Evolutionary conservation across 2,113 vertebrate genomes (phyloP), one percentile per base, ranked within the genome.

Genomic region (rat (Rattus norvegicus)): DNA sequence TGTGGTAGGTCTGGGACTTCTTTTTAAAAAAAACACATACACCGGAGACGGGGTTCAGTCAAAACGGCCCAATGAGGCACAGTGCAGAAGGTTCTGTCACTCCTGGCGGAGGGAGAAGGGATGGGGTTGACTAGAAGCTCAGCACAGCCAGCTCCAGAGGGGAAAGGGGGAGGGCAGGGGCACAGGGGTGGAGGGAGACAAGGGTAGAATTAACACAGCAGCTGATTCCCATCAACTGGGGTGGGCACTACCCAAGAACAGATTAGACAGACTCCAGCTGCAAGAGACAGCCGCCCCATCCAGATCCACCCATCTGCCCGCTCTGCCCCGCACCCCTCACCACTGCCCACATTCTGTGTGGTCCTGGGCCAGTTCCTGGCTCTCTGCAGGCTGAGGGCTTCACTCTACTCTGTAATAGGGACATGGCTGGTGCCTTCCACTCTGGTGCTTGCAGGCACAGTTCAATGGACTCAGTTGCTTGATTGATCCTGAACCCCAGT

Each of bases 1-100:
- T 75, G 28, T 0, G 11, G 88, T 91, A 39, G 93, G 95, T 89
- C 96, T 90, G 61, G 96, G 96, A 22, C 30, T 77, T 52, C 52
- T 69, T 19, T n/a, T 20, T n/a, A 20, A 43, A 54, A 54, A 54
- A 54, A 69, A n/a, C 3, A 67, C 36, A 56, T 4, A 24, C 33
- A 20, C 5, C 70, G 39, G 36, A 75, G 28, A 24, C 20, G 30
- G 8, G 39, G 28, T 16, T 43, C 4, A 43, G 28, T 12, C 33
- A 7, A 7, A 2, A 26, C 19, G 54, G 84, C 52, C 67, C 43
- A 0, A 14, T 3, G 52, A 63, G 33, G 12, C 39, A 11, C 20
- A 2, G 9, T 5, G n/a, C 72, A 5, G 61, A 56, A 75, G n/a
- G 75, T 84, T 84, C 75, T 43, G 76, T 70, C 76, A 3, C 36